These are phyloP conservation scores for Drosophila sulfurigaster DNA, from an alignment of 1,140 invertebrate species.

Conservation along the genomic window DNA sequence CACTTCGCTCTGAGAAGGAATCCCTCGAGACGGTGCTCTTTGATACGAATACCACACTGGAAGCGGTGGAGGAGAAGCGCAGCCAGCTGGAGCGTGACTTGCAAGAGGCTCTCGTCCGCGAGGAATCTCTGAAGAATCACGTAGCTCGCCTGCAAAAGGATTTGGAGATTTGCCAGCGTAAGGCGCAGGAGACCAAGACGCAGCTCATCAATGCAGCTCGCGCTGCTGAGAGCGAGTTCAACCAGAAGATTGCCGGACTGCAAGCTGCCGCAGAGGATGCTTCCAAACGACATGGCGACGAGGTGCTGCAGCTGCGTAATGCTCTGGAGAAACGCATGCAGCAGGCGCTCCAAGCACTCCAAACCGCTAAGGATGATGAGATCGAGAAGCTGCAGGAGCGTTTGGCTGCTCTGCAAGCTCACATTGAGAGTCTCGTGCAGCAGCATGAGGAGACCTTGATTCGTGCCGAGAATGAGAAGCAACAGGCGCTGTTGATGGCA, in stretches of 20 bases:
- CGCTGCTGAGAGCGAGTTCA: conserved; percentile 91
- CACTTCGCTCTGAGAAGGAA: conserved; percentile 92
- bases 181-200: conserved; percentile 90
- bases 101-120: conserved; percentile 90
- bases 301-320: conserved; percentile 90
- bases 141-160: conserved; percentile 90
- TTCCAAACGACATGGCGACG: conserved; percentile 91
- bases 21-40: conserved; percentile 92
- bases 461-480: conserved; percentile 94
- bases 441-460: conserved; percentile 94
- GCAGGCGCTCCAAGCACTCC: conserved; percentile 89
- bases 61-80: conserved; percentile 89
- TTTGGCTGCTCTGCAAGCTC: conserved; percentile 90
- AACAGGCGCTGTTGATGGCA: conserved; percentile 94
- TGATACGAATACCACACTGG: conserved; percentile 91
- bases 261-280: conserved; percentile 91
- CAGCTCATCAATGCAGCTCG: conserved; percentile 89
- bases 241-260: conserved; percentile 89
- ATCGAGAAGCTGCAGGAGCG: conserved; percentile 90
- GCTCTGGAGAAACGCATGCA: conserved; percentile 91
- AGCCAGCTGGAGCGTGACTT: conserved; percentile 90
- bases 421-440: conserved; percentile 91
- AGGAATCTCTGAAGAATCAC: conserved; percentile 91
- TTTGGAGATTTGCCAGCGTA: conserved; percentile 90
- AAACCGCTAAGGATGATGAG: conserved; percentile 91